Evolutionary conservation across 2,113 vertebrate species (phyloP).

Genomic region (Malurus alboscapulatus): DNA sequence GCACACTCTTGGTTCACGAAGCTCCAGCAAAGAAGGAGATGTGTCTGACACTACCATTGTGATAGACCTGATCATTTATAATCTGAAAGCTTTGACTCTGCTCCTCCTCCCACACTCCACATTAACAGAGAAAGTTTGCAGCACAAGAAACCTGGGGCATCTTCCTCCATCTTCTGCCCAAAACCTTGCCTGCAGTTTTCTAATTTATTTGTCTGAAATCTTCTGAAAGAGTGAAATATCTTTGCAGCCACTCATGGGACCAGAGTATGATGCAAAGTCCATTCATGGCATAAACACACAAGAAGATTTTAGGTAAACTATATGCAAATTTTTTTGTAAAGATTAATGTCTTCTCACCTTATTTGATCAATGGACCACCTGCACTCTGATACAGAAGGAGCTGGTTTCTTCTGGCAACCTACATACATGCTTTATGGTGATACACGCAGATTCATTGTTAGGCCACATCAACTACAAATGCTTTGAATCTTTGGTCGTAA

Average conservation of each 20-base stretch:
- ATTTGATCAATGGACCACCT: background rate
- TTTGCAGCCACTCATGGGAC: accelerated
- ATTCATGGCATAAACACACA: background rate
- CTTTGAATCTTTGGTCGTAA: background rate
- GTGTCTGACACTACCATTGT: accelerated
- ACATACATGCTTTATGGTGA: background rate
- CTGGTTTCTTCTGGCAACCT: background rate
- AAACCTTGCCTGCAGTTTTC: background rate
- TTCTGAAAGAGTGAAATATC: background rate
- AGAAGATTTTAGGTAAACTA: background rate
- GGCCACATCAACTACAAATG: background rate
- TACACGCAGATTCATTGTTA: background rate
- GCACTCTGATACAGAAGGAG: background rate
- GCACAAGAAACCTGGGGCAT: background rate
- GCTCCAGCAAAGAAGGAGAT: background rate
- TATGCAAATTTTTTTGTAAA: background rate
- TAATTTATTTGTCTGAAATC: background rate
- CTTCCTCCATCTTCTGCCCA: background rate
- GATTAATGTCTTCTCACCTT: background rate
- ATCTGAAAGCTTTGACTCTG: background rate
- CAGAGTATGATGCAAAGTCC: background rate
- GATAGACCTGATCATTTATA: background rate
- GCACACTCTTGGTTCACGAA: accelerated
- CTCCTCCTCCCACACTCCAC: background rate
- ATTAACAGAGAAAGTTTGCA: background rate